Base-by-base conservation (phyloP, 92 coral and sea anemone species). In the Chrysogorgia sp. region DNA sequence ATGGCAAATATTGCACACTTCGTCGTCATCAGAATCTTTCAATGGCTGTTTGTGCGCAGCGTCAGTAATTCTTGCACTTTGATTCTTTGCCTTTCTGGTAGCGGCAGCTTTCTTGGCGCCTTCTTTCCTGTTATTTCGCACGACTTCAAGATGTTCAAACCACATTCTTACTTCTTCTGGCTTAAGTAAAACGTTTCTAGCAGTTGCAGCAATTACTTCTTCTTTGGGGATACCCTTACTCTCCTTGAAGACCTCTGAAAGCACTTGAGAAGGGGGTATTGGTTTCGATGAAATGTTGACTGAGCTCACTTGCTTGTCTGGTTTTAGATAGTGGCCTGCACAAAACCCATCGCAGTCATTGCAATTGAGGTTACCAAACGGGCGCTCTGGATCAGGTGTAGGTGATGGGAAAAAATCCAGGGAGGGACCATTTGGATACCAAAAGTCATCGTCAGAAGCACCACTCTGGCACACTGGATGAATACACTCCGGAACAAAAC, bases 51-150 rank as follows among this genome's bases (percentile, higher is more conserved):
- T 29, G 19, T 60, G 32, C n/a, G 35, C 37, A 22, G 17, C 35
- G 17, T 60, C 35, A 29, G 32, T 29, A 22, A 29, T 29, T 60
- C 67, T 60, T 53, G 60, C 60, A 57, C 69, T 83, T 64, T 81
- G 86, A 31, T 68, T 75, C 21, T 81, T 86, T 22, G 67, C 75
- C 58, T 75, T 67, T 47, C 88, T 79, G 14, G 85, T 85, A 58
- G 79, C 86, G 7, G 76, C 82, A 33, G 89, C 86, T 43, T 81
- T 72, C 75, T 56, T 55, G 52, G 89, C 89, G n/a, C 86, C 89
- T 56, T 81, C 62, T 40, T 62, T 31, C 26, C 86, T 52, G 30
- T 67, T 63, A 15, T 65, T 19, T 10, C 34, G 19, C n/a, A 85
- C 82, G 22, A 31, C 34, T 32, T 43, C 43, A 10, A 85, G 76